Evolutionary conservation across 2,888 invertebrate species (phyloP), one percentile per base, ranked within the genome.

Genomic region (Perizoma flavofasciatum): DNA sequence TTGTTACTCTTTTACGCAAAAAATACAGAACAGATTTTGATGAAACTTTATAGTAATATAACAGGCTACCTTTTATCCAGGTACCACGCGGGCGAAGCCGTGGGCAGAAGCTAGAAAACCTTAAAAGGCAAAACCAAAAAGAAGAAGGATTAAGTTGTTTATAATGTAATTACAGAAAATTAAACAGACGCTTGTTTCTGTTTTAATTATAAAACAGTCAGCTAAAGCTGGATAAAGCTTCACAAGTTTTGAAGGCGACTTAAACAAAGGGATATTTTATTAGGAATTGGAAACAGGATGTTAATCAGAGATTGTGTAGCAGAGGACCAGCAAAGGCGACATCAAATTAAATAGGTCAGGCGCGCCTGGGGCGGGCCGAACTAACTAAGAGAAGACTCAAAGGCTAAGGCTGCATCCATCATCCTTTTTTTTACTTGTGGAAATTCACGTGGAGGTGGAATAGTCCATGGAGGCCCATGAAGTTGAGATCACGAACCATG

Each of bases 271-370:
- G 78, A 77, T 79, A 78, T 62, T 84, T 22, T 83, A 85, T 85
- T 83, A 86, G 82, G 82, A 87, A 87, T 88, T 86, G 82, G 81
- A 83, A 87, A 85, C 85, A 82, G 86, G 85, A 89, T 86, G 86
- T 86, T 85, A 88, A 88, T 88, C 86, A 86, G 80, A 79, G 79
- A 75, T 76, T 74, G 70, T 67, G 81, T 80, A 81, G 81, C 83
- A 85, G 83, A 79, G 49, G 58, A 72, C 60, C 62, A 65, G 67
- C 74, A 70, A 66, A 73, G 71, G 73, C 79, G 79, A 75, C 79
- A 76, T 80, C 79, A 81, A 84, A 85, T 84, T 83, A 88, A 88
- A 85, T 81, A 75, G 85, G 84, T 84, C 85, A 84, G 78, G 74
- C 79, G 70, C 71, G 72, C 71, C 69, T 59, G 61, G 65, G 69